Base-by-base conservation (phyloP, 2,888 invertebrate species). In the Tiliacea aurago region DNA sequence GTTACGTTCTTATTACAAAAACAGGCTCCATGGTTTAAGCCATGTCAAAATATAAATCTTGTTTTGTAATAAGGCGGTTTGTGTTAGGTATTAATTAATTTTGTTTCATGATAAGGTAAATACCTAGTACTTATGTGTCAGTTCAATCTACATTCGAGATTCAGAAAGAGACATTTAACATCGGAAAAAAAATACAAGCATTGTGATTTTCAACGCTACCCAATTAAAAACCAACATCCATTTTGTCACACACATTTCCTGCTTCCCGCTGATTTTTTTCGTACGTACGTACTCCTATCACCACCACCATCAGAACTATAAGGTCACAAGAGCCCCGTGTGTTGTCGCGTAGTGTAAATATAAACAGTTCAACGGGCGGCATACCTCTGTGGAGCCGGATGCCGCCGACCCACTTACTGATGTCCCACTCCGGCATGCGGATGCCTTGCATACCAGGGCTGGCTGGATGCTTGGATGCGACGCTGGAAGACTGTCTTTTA, bases 401-500 rank as follows among this genome's bases (percentile, higher is more conserved):
- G 83, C 84, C 70, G 84, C 58, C 88, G 91, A 88, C 91, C 91
- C 86, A 91, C 82, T 90, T 91, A 83, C 84, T 53, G 79, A 76
- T 86, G 85, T 80, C 84, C 81, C 83, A 68, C 76, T 67, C 47
- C 4, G 79, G 69, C 33, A 73, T 73, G 82, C 76, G 81, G 79
- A 81, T 83, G 72, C 85, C 79, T 13, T 45, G 76, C 85, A 87
- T 88, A 75, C 86, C 86, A 43, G 20, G 10, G 33, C 69, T 45
- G 47, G 49, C 59, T 81, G 80, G 67, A 64, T 70, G 47, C n/a
- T 73, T 51, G 43, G 15, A 33, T 33, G 47, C 49, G 59, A 23
- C 9, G 41, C 69, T 71, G 45, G 47, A 69, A 69, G 33, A 59
- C 51, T 53, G 56, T 58, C 4, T 37, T 37, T 37, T 58, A 70